Percentiles rank a stretch among this genome's conserved stretches.
phyloP scores from a whole-genome alignment of 1,140 invertebrate genomes.

The Geopemphigus sp. region DNA sequence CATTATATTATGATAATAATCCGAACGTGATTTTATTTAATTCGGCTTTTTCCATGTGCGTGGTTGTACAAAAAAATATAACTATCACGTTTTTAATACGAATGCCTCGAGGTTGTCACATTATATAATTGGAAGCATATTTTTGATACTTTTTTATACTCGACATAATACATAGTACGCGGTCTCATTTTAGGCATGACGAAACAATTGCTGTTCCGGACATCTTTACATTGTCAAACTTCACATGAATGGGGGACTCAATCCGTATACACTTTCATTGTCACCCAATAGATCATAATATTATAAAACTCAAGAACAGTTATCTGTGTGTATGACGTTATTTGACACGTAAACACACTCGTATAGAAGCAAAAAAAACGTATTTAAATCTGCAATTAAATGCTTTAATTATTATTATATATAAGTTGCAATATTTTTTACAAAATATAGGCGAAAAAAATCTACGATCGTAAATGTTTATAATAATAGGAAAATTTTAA shows the following conservation, averaged over 20 bases:
- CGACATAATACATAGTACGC: conserved; percentile 17
- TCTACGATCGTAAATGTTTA: too few species aligned
- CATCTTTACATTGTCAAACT: conserved; percentile 32
- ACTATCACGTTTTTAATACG: conserved; percentile 41
- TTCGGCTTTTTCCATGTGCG: conserved; percentile 2
- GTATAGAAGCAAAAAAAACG: background rate
- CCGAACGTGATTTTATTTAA: conserved; percentile 14
- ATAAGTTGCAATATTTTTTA: background rate
- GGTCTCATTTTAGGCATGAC: conserved; percentile 39
- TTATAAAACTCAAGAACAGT: conserved; percentile 23
- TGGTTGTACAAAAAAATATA: background rate
- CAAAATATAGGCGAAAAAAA: too few species aligned
- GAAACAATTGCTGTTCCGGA: conserved; percentile 23
- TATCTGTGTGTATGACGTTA: background rate
- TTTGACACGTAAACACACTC: background rate
- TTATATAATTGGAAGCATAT: conserved; percentile 45
- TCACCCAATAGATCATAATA: conserved; percentile 29
- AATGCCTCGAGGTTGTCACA: conserved; percentile 29
- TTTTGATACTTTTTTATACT: conserved; percentile 35
- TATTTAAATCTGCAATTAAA: background rate
- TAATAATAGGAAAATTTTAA: too few species aligned
- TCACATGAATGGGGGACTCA: background rate
- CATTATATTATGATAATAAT: conserved; percentile 2
- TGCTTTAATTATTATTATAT: background rate
- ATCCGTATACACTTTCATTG: conserved; percentile 16